Evolutionary conservation across 2,113 vertebrate genomes (phyloP), one percentile per base, ranked within the genome.

Genomic region (Cryptomyrus ogoouensis): DNA sequence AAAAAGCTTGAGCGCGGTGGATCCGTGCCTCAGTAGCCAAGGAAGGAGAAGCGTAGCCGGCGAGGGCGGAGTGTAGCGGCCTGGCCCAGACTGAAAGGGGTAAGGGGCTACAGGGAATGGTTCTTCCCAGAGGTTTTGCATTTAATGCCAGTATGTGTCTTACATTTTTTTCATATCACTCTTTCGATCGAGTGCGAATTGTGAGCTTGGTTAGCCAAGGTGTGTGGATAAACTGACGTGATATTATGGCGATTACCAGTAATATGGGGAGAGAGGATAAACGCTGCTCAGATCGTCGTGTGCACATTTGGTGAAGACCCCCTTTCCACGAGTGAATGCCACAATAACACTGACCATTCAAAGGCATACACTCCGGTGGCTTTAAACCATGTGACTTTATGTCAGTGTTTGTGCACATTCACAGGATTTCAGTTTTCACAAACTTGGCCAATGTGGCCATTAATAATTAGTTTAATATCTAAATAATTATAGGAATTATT

Each of bases 61-160:
- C 87, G 83, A 88, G 89, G 44, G 58, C 42, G 49, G 87, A 87
- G 83, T 58, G 56, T 62, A 77, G 85, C 56, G 58, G 74, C 62
- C 74, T 80, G 89, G 89, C 74, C 74, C 62, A 90, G 74, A 53
- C 52, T 35, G 46, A 90, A 52, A 77, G 88, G 88, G 88, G 88
- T 89, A 89, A 89, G 88, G 44, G 46, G 83, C 83, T 19, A 39
- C 31, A 80, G 74, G 62, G 74, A 80, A 80, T 80, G 35, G 35
- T 80, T 39, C 74, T 80, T 80, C 74, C 74, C 31, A 39, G 35
- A 80, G 74, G 74, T 15, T 42, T 42, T 80, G 13, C 74, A 80
- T 80, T 42, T 7, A 17, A 80, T 8, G 74, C 5, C 74, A 35
- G 74, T 80, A 42, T 80, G 15, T 42, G 15, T 80, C 13, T 42